phyloP scores from a whole-genome alignment of 2,113 vertebrate species.

The Tychaedon coryphoeus region DNA sequence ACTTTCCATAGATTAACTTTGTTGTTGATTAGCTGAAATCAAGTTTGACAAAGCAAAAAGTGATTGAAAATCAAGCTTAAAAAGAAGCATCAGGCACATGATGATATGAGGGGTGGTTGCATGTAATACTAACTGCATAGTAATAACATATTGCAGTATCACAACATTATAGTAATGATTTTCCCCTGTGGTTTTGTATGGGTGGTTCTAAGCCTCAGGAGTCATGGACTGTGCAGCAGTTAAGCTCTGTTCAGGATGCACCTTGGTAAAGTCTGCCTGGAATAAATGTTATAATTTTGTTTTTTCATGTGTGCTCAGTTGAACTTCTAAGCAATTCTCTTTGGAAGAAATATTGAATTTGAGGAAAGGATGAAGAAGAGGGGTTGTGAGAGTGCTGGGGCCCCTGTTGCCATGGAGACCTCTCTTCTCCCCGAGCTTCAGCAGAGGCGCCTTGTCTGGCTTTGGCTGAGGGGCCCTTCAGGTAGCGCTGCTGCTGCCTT shows the following conservation, averaged over 20 bases:
- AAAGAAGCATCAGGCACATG: background rate
- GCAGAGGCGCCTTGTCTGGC: background rate
- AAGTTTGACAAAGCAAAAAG: background rate
- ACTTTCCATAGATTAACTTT: background rate
- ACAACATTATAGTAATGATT: background rate
- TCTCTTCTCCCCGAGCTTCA: background rate
- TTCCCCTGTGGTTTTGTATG: background rate
- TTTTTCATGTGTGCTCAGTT: background rate
- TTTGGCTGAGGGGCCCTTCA: background rate
- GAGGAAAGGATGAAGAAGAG: background rate
- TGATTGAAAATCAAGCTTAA: background rate
- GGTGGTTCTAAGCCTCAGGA: background rate
- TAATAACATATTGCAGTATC: background rate
- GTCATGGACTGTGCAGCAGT: background rate
- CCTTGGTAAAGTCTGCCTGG: background rate
- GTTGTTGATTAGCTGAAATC: background rate
- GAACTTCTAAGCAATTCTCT: background rate
- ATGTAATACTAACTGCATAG: background rate
- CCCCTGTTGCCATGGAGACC: slow-evolving; percentile 31
- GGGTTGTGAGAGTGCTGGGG: background rate
- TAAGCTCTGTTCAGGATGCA: background rate
- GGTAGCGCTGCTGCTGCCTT: background rate
- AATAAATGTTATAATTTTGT: background rate
- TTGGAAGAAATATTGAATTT: background rate
- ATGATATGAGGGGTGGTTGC: background rate